Conservation (phyloP, 2,797 vertebrate genomes). For the Petrocephalus sullivani region DNA sequence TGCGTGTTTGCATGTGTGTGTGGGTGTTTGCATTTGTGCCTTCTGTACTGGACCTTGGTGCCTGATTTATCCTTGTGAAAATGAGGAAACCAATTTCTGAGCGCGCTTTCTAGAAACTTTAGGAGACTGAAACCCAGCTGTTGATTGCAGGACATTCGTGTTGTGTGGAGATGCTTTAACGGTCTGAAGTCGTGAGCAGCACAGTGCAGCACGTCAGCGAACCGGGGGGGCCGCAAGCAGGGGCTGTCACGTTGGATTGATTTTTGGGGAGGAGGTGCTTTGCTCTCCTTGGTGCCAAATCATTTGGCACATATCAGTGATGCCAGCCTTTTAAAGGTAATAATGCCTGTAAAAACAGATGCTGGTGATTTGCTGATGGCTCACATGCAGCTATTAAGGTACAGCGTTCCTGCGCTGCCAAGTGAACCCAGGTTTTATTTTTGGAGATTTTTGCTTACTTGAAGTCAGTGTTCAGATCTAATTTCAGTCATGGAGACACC, state of each 20-base stretch:
- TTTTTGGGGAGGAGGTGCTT: background rate
- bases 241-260: background rate
- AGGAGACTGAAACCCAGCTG: background rate
- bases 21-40: background rate
- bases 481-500: background rate
- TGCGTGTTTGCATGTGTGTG: background rate
- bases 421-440: background rate
- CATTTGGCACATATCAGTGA: background rate
- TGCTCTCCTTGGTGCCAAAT: background rate
- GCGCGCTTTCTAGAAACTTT: background rate
- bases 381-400: background rate
- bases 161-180: slow-evolving; percentile 2
- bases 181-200: background rate
- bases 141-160: background rate
- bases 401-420: background rate
- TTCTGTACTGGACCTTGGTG: background rate
- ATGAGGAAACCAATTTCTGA: background rate
- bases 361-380: background rate
- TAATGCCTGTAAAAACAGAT: background rate
- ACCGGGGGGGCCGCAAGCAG: background rate
- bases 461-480: background rate
- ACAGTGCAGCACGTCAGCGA: background rate
- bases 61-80: background rate
- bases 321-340: background rate
- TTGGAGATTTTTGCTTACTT: background rate